These are phyloP conservation scores for Drosophila rellima DNA, from an alignment of 2,888 invertebrate species.

Conservation along the genomic window DNA sequence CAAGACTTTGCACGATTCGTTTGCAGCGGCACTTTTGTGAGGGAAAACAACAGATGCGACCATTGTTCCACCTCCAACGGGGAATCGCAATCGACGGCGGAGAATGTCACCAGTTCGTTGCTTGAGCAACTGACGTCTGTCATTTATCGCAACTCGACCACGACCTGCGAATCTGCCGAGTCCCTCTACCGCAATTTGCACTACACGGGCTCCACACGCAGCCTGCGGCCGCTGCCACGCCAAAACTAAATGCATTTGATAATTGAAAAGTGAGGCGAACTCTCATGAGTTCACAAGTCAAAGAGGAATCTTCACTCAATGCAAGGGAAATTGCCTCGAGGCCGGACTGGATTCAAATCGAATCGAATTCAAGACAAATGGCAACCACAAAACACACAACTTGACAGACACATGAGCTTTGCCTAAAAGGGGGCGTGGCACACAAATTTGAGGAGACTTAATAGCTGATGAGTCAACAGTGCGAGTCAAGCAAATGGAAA, in stretches of 20 bases:
- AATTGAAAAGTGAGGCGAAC: slow-evolving; percentile 51
- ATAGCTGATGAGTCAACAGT: slow-evolving; percentile 10
- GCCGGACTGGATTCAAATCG: slow-evolving; percentile 26
- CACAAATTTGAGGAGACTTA: not conserved
- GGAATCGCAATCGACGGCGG: not conserved
- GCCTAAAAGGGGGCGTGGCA: slow-evolving; percentile 6
- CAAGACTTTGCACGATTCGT: slow-evolving; percentile 12
- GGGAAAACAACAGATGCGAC: not conserved
- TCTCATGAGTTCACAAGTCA: not conserved
- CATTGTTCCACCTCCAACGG: not conserved
- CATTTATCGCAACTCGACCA: not conserved
- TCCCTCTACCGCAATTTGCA: not conserved
- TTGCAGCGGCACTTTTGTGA: slow-evolving; percentile 4
- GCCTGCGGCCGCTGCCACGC: slow-evolving; percentile 14
- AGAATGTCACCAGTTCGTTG: not conserved
- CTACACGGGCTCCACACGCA: slow-evolving; percentile 15
- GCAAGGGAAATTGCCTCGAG: slow-evolving; percentile 29
- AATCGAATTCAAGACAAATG: slow-evolving; percentile 8
- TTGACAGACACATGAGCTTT: slow-evolving; percentile 9
- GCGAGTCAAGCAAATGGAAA: slow-evolving; percentile 8
- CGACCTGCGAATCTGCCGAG: not conserved
- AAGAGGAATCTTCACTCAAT: not conserved
- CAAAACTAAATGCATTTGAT: slow-evolving; percentile 46
- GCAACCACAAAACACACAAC: slow-evolving; percentile 23
- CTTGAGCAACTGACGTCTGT: slow-evolving; percentile 14